phyloP scores from a whole-genome alignment of 2,113 vertebrate genomes.

The Pelmatolapia mariae region DNA sequence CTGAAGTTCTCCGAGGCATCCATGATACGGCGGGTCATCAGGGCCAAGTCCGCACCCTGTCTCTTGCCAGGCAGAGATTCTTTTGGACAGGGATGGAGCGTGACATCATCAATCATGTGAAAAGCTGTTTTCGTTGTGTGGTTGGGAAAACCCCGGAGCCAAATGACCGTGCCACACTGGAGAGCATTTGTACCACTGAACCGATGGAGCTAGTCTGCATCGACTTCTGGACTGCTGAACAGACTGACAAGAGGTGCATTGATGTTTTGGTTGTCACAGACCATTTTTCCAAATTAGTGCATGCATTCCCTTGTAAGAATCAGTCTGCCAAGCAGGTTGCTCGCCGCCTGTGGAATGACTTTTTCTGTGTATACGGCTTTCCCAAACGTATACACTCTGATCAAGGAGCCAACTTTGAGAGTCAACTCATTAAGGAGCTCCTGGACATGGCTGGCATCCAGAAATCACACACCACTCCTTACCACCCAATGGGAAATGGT shows the following conservation, averaged over 20 bases:
- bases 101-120: background rate
- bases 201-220: background rate
- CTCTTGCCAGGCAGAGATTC: background rate
- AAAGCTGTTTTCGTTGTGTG: background rate
- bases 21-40: background rate
- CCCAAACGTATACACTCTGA: background rate
- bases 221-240: background rate
- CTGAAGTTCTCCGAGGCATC: background rate
- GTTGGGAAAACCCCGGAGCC: background rate
- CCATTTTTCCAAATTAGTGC: background rate
- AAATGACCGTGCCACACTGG: background rate
- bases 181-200: background rate
- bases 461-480: background rate
- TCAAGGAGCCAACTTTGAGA: background rate
- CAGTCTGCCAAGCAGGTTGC: background rate
- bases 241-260: background rate
- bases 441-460: background rate
- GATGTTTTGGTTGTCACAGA: background rate
- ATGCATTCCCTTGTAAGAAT: background rate
- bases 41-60: background rate
- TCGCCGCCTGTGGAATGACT: background rate
- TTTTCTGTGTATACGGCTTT: background rate
- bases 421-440: background rate
- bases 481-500: background rate
- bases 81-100: slow-evolving; percentile 2